Evolutionary conservation across 2,888 invertebrate species (phyloP).

Genomic region (Calameuta filiformis): DNA sequence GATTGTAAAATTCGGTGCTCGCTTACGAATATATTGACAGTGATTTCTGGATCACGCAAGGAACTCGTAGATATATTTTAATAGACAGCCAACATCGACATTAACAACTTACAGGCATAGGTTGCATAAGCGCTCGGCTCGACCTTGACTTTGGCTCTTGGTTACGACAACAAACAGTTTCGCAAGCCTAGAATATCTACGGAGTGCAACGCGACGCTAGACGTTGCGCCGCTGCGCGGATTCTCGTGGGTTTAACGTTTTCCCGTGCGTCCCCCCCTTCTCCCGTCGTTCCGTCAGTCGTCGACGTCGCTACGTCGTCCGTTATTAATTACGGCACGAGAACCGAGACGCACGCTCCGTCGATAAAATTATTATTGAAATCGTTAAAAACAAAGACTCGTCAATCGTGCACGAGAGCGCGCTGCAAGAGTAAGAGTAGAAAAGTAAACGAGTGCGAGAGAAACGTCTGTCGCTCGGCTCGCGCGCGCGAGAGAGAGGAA

Average conservation of each 20-base stretch:
- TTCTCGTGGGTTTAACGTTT: neutral
- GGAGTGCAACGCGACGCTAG: neutral
- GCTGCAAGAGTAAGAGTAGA: slow-evolving; percentile 9
- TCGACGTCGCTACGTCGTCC: neutral
- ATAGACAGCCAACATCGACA: neutral
- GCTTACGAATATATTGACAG: neutral
- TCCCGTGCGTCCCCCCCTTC: neutral
- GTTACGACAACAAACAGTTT: slow-evolving; percentile 54
- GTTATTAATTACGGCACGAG: neutral
- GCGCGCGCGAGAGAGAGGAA: neutral
- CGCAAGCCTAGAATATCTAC: slow-evolving; percentile 32
- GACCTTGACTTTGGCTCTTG: slow-evolving; percentile 64
- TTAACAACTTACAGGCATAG: neutral
- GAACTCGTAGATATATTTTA: neutral
- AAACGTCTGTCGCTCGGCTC: neutral
- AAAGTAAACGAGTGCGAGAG: slow-evolving; percentile 7
- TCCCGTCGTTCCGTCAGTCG: neutral
- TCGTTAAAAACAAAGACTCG: neutral
- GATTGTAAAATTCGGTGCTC: neutral
- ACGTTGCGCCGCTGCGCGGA: neutral
- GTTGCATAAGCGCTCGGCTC: slow-evolving; percentile 57
- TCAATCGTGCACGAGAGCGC: neutral
- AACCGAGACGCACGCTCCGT: neutral
- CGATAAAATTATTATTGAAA: neutral
- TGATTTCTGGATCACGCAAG: neutral